These are phyloP conservation scores for Leptinotarsa juncta DNA, from an alignment of 2,888 invertebrate species.

Conservation along the genomic window DNA sequence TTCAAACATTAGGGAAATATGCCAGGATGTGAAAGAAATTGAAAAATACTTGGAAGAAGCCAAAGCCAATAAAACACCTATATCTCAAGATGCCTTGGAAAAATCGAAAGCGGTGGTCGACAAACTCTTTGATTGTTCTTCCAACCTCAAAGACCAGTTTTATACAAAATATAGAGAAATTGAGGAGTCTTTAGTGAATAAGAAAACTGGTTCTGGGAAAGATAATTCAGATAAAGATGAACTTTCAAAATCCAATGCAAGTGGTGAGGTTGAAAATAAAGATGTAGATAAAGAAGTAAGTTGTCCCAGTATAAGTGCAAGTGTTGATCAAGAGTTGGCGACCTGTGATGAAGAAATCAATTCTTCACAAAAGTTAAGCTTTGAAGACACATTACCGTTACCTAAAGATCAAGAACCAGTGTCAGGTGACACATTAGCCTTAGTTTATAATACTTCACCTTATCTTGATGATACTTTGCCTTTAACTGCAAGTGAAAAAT, in stretches of 20 bases:
- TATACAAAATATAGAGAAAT: constrained; percentile 35
- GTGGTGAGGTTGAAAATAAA: background rate
- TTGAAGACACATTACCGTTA: background rate
- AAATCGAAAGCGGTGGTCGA: constrained; percentile 46
- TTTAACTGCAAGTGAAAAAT: background rate
- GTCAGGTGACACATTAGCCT: background rate
- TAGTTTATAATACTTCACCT: no score
- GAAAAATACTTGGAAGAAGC: constrained; percentile 30
- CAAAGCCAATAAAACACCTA: constrained; percentile 35
- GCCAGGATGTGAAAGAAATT: constrained; percentile 40
- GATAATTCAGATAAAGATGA: background rate
- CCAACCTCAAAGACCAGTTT: constrained; percentile 44
- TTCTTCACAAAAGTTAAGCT: background rate
- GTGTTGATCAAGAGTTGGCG: background rate
- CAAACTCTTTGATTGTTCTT: constrained; percentile 37
- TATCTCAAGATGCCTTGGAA: constrained; percentile 38
- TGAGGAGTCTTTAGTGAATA: background rate
- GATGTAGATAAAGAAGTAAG: background rate
- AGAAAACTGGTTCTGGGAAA: background rate
- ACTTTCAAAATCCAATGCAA: background rate
- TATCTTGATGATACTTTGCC: background rate
- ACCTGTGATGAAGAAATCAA: background rate
- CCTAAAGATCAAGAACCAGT: background rate
- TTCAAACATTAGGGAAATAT: constrained; percentile 38
- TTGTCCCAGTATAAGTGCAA: background rate